phyloP scores from a whole-genome alignment of 2,113 vertebrate species.

The Nestor notabilis region DNA sequence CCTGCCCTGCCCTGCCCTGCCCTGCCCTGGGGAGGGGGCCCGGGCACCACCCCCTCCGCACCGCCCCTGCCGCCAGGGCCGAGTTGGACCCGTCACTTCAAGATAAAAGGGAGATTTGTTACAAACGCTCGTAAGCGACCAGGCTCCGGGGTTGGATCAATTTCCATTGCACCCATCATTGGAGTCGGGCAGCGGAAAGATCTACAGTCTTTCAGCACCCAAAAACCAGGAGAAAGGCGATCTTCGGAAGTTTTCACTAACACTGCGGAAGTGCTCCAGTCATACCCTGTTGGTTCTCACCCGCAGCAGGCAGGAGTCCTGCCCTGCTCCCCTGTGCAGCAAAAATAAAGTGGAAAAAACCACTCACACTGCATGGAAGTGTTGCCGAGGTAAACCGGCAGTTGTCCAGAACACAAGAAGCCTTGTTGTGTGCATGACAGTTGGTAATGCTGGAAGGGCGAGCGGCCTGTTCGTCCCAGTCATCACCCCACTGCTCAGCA shows the following conservation, averaged over 20 bases:
- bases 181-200: neutral
- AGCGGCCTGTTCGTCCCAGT: neutral
- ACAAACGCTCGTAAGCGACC: neutral
- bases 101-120: neutral
- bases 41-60: rapidly evolving
- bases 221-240: neutral
- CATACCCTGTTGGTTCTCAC: neutral
- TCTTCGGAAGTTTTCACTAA: neutral
- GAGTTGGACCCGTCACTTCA: rapidly evolving
- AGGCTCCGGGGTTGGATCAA: neutral
- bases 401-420: neutral
- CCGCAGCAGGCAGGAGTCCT: rapidly evolving
- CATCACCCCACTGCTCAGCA: neutral
- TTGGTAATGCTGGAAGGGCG: neutral
- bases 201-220: neutral
- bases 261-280: neutral
- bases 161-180: neutral
- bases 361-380: rapidly evolving
- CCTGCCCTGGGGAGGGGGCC: neutral
- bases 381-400: neutral
- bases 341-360: neutral
- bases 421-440: neutral
- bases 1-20: neutral
- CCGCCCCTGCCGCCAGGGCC: neutral
- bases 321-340: rapidly evolving